Base-by-base conservation (phyloP, 2,797 vertebrate genomes). In the Centroberyx gerrardi region DNA sequence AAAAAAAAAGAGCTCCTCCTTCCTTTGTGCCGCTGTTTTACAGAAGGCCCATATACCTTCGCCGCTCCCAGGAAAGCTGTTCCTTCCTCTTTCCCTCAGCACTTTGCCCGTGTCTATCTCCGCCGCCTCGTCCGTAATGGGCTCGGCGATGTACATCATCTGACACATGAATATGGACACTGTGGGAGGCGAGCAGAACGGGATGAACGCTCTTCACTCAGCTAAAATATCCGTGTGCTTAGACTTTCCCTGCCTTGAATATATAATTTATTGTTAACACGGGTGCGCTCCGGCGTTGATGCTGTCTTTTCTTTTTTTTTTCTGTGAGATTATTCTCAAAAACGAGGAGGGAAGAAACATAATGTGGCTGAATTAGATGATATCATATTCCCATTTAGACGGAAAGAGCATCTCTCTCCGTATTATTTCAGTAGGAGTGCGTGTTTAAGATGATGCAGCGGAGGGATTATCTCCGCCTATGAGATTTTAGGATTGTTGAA, bases 11-110 rank as follows among this genome's bases (percentile, higher is more conserved):
- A 70, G 33, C 72, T 68, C 69, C 63, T 49, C 42, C 73, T 79
- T 86, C 83, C 85, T 91, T 87, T 88, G 87, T 92, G 85, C 84
- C 74, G n/a, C 59, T 69, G 85, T 81, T 88, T 86, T 87, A 86
- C 78, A 88, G 86, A 80, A 70, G 85, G 79, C 83, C 81, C 72
- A 40, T 77, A 74, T 60, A 80, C 64, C 70, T 78, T 54, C 72
- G 65, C 65, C 42, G 27, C 85, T 86, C 83, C 70, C 76, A 42
- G 84, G 83, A 80, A 87, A 84, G 82, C 87, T 87, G 83, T 78
- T 85, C 65, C 68, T 82, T 51, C 79, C 77, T 64, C 81, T 69
- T 58, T 71, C 72, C 84, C 75, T 7, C 72, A 74, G 77, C 53
- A 67, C 83, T 79, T 78, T 84, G 81, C 84, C 79, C 82, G 70